A percentile compares a stretch with the other conserved stretches of the same genome.
phyloP scores from a whole-genome alignment of 2,888 invertebrate genomes.

The Zaprionus bogoriensis region DNA sequence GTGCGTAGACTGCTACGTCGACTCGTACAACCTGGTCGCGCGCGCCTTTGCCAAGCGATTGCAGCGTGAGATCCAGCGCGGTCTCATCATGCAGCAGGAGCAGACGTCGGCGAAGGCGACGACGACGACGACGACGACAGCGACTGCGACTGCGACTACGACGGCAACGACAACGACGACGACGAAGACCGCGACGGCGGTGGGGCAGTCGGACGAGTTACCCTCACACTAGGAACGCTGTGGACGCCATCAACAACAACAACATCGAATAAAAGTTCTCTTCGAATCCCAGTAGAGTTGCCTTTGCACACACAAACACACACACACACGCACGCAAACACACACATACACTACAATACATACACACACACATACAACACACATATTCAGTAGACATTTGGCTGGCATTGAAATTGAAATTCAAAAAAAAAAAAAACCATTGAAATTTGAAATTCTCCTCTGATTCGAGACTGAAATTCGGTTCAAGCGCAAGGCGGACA shows the following conservation, averaged over 20 bases:
- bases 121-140: not conserved
- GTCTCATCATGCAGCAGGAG: too few species aligned
- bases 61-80: conserved; percentile 10
- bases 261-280: too few species aligned
- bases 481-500: too few species aligned
- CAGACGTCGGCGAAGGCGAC: not conserved
- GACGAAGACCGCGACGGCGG: not conserved
- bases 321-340: not conserved
- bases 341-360: not conserved
- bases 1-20: conserved; percentile 28
- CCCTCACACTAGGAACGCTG: too few species aligned
- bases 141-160: not conserved
- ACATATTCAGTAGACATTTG: not conserved
- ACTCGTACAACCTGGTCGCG: conserved; percentile 27
- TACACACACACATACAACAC: not conserved
- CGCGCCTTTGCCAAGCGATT: conserved; percentile 12
- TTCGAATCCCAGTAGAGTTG: too few species aligned
- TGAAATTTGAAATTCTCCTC: too few species aligned
- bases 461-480: too few species aligned
- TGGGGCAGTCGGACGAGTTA: not conserved
- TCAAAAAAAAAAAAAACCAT: not conserved
- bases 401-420: not conserved
- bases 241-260: too few species aligned
- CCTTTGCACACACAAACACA: not conserved
- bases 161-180: not conserved